phyloP scores from a whole-genome alignment of 1,140 invertebrate genomes.

The Drosophila murphyi region DNA sequence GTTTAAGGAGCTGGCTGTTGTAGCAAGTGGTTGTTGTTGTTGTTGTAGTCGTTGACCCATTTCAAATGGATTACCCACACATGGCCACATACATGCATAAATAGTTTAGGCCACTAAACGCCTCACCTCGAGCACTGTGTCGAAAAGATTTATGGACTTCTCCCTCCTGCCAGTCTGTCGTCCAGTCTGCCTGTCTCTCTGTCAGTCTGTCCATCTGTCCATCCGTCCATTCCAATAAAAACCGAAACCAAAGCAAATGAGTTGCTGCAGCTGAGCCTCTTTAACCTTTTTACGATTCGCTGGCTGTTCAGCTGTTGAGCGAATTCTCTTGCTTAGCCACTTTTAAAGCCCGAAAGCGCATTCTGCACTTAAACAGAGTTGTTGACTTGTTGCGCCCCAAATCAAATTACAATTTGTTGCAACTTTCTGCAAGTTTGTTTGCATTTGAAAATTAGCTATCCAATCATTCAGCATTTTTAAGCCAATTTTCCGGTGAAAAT shows the following conservation, averaged over 20 bases:
- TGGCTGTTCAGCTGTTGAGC: constrained; percentile 58
- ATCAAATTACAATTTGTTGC: constrained; percentile 39
- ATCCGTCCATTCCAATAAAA: constrained; percentile 40
- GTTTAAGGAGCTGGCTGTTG: constrained; percentile 69
- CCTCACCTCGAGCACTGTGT: constrained; percentile 61
- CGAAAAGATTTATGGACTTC: constrained; percentile 76
- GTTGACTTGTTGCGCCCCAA: constrained; percentile 63
- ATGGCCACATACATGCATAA: constrained; percentile 49
- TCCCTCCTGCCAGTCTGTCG: constrained; percentile 14
- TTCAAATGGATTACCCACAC: constrained; percentile 80
- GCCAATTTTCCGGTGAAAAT: background rate
- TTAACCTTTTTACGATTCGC: constrained; percentile 67
- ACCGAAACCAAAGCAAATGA: constrained; percentile 66
- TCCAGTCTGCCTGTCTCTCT: background rate
- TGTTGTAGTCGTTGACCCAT: constrained; percentile 76
- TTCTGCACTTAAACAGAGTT: constrained; percentile 1
- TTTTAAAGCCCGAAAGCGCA: constrained; percentile 13
- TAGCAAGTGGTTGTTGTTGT: background rate
- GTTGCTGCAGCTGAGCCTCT: background rate
- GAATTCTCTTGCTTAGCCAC: constrained; percentile 38
- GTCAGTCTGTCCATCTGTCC: background rate
- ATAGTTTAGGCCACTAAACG: constrained; percentile 71
- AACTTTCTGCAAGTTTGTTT: constrained; percentile 8
- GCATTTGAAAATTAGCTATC: background rate
- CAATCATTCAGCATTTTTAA: background rate